Evolutionary conservation across 2,113 vertebrate genomes (phyloP), one percentile per base, ranked within the genome.

Genomic region (human): DNA sequence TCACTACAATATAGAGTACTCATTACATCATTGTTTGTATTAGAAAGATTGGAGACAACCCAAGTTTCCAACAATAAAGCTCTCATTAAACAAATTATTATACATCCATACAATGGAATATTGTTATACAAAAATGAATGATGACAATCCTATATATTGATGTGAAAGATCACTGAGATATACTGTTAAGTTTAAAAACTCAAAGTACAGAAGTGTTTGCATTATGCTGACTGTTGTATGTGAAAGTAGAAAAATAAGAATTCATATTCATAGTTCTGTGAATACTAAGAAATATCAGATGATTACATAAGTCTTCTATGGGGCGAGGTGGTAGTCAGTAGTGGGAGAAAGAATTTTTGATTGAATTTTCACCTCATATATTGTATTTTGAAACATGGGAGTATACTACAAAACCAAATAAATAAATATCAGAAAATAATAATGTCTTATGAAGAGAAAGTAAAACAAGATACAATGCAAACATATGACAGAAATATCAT

Each of bases 81-180:
- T n/a, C 35, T 95, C 48, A 75, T 96, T 95, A 83, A 59, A 95
- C 57, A 64, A 93, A 96, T 95, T 38, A 76, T 38, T 87, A 14
- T 22, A 35, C 8, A 52, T 73, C 17, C 40, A 48, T 59, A 91
- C 59, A 92, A 75, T 92, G 68, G 61, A 48, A 79, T 85, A 92
- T 68, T 96, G 45, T 43, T 75, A 68, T 66, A n/a, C 43, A 78
- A 57, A 95, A 90, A 55, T 66, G 38, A 68, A 68, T 78, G 70
- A 50, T 64, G 48, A 92, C 10, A 70, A 64, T 68, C 40, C 40
- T 75, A 11, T 73, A 50, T 89, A 70, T 4, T 90, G 55, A 88
- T 66, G 45, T 72, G 52, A 90, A 95, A 92, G 5, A 76, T 94
- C n/a, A 87, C 32, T 90, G 93, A 94, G 20, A 48, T 64, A 64